These are phyloP conservation scores for Enteromius viviparus DNA, from an alignment of 2,797 vertebrate genomes.

Conservation along the genomic window DNA sequence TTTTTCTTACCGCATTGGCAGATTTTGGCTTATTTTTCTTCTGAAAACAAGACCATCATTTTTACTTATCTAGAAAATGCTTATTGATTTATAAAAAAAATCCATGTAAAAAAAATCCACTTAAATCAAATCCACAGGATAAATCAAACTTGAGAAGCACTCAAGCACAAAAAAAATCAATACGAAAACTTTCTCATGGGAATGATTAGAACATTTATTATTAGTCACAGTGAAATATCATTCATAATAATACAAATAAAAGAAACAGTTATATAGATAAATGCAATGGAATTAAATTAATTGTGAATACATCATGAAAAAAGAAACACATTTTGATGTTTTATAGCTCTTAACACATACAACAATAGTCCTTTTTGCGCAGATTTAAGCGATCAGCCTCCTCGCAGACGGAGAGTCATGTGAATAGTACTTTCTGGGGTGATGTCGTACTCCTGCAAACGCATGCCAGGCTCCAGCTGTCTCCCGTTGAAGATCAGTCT, in stretches of 20 bases:
- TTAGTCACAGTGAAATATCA: not conserved
- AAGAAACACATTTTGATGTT: not conserved
- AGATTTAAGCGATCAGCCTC: constrained; percentile 64
- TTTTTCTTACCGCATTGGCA: too few relatives aligned
- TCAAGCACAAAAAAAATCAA: not conserved
- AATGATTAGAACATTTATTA: not conserved
- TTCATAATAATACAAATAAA: not conserved
- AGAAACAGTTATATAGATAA: not conserved
- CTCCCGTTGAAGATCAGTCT: constrained; percentile 64
- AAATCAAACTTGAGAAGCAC: not conserved
- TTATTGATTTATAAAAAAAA: too few relatives aligned
- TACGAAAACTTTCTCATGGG: not conserved
- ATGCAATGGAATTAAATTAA: not conserved
- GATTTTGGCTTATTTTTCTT: too few relatives aligned
- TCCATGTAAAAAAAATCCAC: too few relatives aligned
- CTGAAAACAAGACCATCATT: too few relatives aligned
- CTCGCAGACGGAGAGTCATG: constrained; percentile 68
- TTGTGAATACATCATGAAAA: not conserved
- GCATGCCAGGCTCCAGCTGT: constrained; percentile 57
- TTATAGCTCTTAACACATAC: not conserved
- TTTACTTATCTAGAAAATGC: too few relatives aligned
- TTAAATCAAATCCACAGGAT: too few relatives aligned
- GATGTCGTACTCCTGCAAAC: constrained; percentile 68
- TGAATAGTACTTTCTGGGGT: constrained; percentile 61
- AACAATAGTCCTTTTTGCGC: not conserved